phyloP scores from a whole-genome alignment of 2,797 vertebrate genomes.

The Pipistrellus pipistrellus region DNA sequence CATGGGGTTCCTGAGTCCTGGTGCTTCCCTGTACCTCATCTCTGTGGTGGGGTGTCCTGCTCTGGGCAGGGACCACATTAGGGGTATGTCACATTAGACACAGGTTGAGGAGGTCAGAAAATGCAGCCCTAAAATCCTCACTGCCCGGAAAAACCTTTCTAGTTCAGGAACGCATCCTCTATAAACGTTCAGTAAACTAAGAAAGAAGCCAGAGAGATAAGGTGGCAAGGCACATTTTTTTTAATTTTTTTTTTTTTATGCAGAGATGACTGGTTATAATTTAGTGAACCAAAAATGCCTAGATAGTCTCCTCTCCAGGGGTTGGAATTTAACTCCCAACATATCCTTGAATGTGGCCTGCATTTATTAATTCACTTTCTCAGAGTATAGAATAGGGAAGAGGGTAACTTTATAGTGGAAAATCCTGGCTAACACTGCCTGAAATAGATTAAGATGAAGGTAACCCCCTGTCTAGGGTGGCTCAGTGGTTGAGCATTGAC shows the following conservation, averaged over 20 bases:
- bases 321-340: not conserved
- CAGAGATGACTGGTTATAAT: not conserved
- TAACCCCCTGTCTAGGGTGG: too few species aligned
- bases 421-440: not conserved
- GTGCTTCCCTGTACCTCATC: not conserved
- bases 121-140: not conserved
- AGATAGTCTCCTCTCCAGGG: not conserved
- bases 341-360: not conserved
- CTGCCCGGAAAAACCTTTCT: not conserved
- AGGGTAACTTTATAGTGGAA: not conserved
- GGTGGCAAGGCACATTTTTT: not conserved
- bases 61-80: not conserved
- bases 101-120: not conserved
- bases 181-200: constrained; percentile 1
- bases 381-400: not conserved
- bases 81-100: not conserved
- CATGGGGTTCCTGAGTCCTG: not conserved
- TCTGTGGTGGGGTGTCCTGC: not conserved
- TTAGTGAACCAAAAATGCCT: not conserved
- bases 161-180: not conserved
- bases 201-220: not conserved
- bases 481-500: too few species aligned
- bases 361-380: not conserved
- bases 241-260: not conserved
- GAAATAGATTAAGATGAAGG: not conserved